Evolutionary conservation across 2,797 vertebrate species (phyloP).

Genomic region (Manis javanica): DNA sequence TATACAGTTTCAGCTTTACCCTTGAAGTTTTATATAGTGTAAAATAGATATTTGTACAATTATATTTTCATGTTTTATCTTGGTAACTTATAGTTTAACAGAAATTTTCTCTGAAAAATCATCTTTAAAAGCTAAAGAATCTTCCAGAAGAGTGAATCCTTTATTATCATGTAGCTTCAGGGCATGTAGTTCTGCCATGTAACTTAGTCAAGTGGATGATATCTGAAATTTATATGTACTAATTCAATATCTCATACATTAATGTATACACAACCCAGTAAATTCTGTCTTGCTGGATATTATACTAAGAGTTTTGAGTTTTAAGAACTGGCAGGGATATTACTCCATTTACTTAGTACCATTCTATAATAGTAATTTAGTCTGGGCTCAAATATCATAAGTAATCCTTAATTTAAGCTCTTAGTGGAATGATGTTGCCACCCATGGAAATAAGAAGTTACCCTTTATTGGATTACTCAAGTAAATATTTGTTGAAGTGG

Average conservation of each 20-base stretch:
- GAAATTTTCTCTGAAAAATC: conserved; percentile 6
- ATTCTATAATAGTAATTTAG: neutral
- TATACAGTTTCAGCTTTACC: neutral
- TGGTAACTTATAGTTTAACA: neutral
- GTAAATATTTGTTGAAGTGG: conserved; percentile 35
- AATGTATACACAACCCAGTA: neutral
- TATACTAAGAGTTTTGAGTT: neutral
- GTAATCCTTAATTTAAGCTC: conserved; percentile 35
- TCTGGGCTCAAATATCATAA: neutral
- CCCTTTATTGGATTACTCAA: conserved; percentile 12
- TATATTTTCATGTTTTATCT: neutral
- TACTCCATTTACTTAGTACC: conserved; percentile 16
- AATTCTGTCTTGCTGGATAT: neutral
- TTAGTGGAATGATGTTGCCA: conserved; percentile 18
- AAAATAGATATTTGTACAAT: neutral
- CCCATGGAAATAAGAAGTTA: neutral
- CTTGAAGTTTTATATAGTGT: neutral
- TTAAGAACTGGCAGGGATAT: neutral
- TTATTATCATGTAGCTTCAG: neutral
- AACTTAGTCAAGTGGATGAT: neutral
- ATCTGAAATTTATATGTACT: neutral
- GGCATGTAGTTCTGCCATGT: neutral
- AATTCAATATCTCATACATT: neutral
- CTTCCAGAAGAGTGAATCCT: neutral
- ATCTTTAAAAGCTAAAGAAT: neutral